Evolutionary conservation across 1,140 invertebrate species (phyloP).

Genomic region (Temnothorax nylanderi): DNA sequence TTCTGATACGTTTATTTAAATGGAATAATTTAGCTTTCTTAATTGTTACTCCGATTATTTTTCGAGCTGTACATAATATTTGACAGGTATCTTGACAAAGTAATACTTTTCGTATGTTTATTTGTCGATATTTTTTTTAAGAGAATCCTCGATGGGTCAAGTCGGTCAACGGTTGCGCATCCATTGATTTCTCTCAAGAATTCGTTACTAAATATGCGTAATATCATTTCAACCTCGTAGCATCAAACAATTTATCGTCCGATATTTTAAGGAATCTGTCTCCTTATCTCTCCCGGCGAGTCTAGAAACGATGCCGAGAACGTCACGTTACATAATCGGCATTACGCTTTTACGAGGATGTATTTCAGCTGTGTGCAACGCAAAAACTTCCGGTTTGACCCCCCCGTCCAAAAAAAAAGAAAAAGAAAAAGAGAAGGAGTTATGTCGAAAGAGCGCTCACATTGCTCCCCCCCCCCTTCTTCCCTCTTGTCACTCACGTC

Average conservation of each 20-base stretch:
- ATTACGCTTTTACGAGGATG: conserved; percentile 36
- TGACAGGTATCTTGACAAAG: not conserved
- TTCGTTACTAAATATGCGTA: not conserved
- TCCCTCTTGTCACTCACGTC: not conserved
- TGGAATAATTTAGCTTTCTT: not conserved
- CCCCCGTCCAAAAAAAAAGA: not conserved
- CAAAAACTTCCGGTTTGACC: conserved; percentile 40
- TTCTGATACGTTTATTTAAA: not conserved
- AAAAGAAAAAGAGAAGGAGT: not conserved
- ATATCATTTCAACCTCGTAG: not conserved
- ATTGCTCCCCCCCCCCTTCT: not conserved
- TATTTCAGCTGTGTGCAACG: conserved; percentile 15
- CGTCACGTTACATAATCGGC: not conserved
- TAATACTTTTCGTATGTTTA: not conserved
- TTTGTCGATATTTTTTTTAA: not conserved
- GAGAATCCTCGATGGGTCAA: not conserved
- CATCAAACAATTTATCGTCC: not conserved
- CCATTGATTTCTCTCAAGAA: not conserved
- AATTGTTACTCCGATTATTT: not conserved
- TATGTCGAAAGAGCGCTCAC: conserved; percentile 7
- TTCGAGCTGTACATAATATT: not conserved
- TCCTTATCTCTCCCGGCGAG: not conserved
- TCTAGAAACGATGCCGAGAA: not conserved
- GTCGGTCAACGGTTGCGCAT: not conserved
- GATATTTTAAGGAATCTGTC: not conserved